Evolutionary conservation across 2,797 vertebrate genomes (phyloP).

Genomic region (Trichosurus vulpecula): DNA sequence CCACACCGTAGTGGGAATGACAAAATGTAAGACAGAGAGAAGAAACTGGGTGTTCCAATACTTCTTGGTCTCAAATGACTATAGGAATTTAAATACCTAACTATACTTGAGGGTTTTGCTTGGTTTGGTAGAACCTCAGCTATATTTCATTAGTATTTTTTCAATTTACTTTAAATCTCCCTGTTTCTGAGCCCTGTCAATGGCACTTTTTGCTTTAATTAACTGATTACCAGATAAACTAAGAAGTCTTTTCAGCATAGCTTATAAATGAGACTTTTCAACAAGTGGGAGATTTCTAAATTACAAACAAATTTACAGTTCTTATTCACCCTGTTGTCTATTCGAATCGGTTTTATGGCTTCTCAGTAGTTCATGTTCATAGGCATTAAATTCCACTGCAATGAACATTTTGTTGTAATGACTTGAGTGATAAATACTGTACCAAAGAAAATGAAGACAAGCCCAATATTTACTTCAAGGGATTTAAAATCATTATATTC

Average conservation of each 20-base stretch:
- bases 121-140: slow-evolving; percentile 23
- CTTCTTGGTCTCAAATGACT: neutral
- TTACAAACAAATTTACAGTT: slow-evolving; percentile 45
- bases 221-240: slow-evolving; percentile 61
- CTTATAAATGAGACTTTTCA: slow-evolving; percentile 62
- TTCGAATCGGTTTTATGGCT: slow-evolving; percentile 55
- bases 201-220: slow-evolving; percentile 54
- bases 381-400: slow-evolving; percentile 57
- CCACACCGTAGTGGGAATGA: neutral
- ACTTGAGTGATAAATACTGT: slow-evolving; percentile 64
- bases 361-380: slow-evolving; percentile 60
- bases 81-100: neutral
- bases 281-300: slow-evolving; percentile 63
- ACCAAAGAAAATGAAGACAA: slow-evolving; percentile 61
- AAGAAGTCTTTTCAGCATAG: slow-evolving; percentile 55
- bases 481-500: slow-evolving; percentile 57
- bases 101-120: neutral
- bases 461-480: slow-evolving; percentile 59
- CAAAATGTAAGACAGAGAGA: neutral
- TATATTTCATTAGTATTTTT: slow-evolving; percentile 10
- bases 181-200: slow-evolving; percentile 39
- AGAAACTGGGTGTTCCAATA: neutral
- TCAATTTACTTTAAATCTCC: slow-evolving; percentile 26
- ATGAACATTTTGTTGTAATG: slow-evolving; percentile 68
- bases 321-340: slow-evolving; percentile 59